Conservation (phyloP, 2,888 invertebrate genomes). For the Agonopterix arenella region DNA sequence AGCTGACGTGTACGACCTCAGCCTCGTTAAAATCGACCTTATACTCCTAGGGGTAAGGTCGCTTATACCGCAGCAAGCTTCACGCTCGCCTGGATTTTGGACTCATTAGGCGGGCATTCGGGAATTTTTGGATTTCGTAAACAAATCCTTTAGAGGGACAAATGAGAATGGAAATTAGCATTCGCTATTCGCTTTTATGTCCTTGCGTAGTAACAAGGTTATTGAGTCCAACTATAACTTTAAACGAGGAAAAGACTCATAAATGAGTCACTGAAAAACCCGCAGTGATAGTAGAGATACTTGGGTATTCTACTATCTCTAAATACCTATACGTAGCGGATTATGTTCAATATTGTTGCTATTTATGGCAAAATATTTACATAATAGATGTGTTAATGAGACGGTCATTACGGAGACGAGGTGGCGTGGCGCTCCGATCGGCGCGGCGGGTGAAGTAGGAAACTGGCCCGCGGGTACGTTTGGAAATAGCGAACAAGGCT, state of each 20-base stretch:
- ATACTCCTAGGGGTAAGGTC: constrained; percentile 28
- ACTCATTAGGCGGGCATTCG: constrained; percentile 62
- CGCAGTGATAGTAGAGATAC: no score
- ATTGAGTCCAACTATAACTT: not conserved
- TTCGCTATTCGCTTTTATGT: not conserved
- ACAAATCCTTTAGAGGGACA: constrained; percentile 46
- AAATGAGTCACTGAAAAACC: no score
- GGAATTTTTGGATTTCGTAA: constrained; percentile 63
- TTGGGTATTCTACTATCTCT: no score
- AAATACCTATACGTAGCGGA: no score
- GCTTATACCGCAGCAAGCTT: constrained; percentile 23
- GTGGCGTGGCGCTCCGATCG: constrained; percentile 13
- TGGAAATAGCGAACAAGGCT: constrained; percentile 48
- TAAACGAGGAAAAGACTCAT: no score
- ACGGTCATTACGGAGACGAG: not conserved
- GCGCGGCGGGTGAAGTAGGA: constrained; percentile 33
- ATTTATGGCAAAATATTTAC: constrained; percentile 1
- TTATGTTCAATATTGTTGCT: no score
- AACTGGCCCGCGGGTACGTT: constrained; percentile 30
- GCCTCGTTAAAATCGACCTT: constrained; percentile 39
- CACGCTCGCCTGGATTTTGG: constrained; percentile 47
- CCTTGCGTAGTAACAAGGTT: not conserved
- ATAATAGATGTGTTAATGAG: constrained; percentile 8
- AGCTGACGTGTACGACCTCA: constrained; percentile 50
- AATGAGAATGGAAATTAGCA: constrained; percentile 19